Evolutionary conservation across 1,140 invertebrate species (phyloP), one percentile per base, ranked within the genome.

Genomic region (Drosophila pandora): DNA sequence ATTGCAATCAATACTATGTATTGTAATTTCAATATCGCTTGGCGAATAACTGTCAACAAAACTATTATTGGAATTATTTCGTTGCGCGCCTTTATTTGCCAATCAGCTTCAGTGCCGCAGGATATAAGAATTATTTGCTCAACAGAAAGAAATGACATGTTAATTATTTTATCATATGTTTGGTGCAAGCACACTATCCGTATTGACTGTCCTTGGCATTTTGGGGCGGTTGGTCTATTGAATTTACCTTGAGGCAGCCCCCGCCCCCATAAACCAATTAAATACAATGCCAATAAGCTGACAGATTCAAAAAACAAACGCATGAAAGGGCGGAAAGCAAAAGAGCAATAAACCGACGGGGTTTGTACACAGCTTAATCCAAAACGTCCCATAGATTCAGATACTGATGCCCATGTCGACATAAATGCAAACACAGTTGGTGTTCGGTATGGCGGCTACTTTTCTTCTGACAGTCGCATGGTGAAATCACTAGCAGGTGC

Each of bases 191-290:
- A 3, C 10, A n/a, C 6, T 43, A 37, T 54, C 47, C 10, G 8
- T 34, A 17, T 23, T 13, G 6, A 53, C 56, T 61, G 52, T 32
- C 25, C 48, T 39, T 25, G 41, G 22, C 60, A 61, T 48, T 62
- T 78, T 65, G 5, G 23, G 28, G 23, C 25, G 71, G 73, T 56
- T 76, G 67, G 74, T 72, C 68, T 62, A 63, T 76, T 59, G 57
- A 67, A 72, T 65, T 67, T 39, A 58, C 52, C 72, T 67, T 37
- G 22, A 55, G 69, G 77, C 53, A 22, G 37, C 64, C 58, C 30
- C 32, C 21, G 39, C 59, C 39, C 62, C 30, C 43, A 28, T 28
- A 52, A 21, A 25, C 17, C 64, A 68, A 73, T 72, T 72, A 73
- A 56, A 56, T 62, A 62, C 50, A 67, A 69, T 47, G 56, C 21